phyloP scores from a whole-genome alignment of 92 coral and sea anemone genomes.

The Zoanthus gigantus region DNA sequence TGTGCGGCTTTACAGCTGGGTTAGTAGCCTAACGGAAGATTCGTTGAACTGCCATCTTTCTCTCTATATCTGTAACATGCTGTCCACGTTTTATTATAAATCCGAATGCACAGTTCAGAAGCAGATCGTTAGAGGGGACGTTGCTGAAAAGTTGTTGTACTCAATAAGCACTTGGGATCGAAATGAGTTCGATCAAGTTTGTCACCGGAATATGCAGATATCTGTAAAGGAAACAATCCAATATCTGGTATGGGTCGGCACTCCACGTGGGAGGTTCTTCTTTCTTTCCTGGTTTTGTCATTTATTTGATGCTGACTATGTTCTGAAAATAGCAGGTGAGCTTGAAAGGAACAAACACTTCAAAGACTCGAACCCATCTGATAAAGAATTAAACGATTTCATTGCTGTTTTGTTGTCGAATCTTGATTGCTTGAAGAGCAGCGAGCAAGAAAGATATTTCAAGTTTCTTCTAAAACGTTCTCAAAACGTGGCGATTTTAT shows the following conservation, averaged over 20 bases:
- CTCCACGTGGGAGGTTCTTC: background rate
- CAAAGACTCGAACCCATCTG: background rate
- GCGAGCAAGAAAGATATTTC: background rate
- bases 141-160: slow-evolving; percentile 40
- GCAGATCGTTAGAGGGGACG: background rate
- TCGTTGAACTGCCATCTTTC: slow-evolving; percentile 18
- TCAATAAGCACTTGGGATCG: background rate
- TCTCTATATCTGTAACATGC: slow-evolving; percentile 60
- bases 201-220: background rate
- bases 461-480: background rate
- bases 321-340: background rate
- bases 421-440: background rate
- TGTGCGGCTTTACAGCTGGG: slow-evolving; percentile 39
- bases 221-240: background rate
- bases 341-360: background rate
- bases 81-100: slow-evolving; percentile 48
- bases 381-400: background rate
- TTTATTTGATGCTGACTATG: slow-evolving; percentile 14
- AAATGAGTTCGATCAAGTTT: slow-evolving; percentile 27
- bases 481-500: slow-evolving; percentile 13
- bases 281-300: slow-evolving; percentile 21
- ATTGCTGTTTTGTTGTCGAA: background rate
- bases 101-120: background rate
- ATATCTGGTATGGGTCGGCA: background rate
- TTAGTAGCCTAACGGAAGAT: background rate